Evolutionary conservation across 2,888 invertebrate genomes (phyloP).

Genomic region (Polymixis flavicincta): DNA sequence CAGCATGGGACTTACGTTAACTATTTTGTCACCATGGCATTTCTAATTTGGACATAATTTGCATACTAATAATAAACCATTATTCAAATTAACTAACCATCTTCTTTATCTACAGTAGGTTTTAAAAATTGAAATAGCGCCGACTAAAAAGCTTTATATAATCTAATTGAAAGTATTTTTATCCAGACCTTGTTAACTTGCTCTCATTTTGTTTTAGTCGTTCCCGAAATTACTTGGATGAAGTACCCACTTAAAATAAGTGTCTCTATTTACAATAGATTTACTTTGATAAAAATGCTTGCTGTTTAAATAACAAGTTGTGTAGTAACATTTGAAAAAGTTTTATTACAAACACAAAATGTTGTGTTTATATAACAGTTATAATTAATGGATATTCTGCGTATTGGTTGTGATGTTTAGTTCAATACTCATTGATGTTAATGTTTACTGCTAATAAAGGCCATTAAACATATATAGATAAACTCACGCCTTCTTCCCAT

Average conservation of each 20-base stretch:
- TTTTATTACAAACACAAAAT: conserved; percentile 3
- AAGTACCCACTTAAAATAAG: conserved; percentile 56
- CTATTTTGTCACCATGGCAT: too few species aligned
- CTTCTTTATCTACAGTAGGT: background rate
- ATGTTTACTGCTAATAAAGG: background rate
- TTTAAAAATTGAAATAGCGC: conserved; percentile 10
- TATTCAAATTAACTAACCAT: background rate
- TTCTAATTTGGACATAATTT: background rate
- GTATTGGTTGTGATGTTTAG: background rate
- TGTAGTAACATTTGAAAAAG: background rate
- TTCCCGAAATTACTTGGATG: conserved; percentile 50
- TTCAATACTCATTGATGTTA: background rate
- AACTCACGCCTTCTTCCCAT: background rate
- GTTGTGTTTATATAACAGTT: background rate
- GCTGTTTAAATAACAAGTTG: conserved; percentile 19
- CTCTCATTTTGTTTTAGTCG: conserved; percentile 43
- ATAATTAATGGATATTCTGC: background rate
- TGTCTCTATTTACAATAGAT: conserved; percentile 56
- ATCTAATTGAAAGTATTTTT: conserved; percentile 54
- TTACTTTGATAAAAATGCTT: conserved; percentile 42
- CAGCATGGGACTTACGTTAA: conserved; percentile 7
- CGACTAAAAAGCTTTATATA: conserved; percentile 25
- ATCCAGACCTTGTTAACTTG: conserved; percentile 47
- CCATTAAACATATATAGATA: background rate
- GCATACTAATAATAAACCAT: background rate